These are phyloP conservation scores for Poeciliopsis presidionis DNA, from an alignment of 2,797 vertebrate species.

Conservation along the genomic window DNA sequence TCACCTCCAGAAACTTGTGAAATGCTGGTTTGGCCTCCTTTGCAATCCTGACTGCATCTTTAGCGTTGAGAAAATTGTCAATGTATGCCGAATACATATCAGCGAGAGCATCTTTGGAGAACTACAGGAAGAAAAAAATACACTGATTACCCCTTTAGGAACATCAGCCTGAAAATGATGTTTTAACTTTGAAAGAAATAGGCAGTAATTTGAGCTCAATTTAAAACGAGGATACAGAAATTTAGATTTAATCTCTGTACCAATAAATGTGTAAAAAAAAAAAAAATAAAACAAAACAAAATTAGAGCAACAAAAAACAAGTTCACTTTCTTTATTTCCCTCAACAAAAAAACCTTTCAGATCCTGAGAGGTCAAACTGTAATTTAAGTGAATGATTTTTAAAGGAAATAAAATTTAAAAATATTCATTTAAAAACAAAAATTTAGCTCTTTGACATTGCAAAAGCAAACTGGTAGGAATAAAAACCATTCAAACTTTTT, in stretches of 20 bases:
- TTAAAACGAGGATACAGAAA: background rate
- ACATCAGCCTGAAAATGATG: background rate
- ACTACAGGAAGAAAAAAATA: conserved; percentile 74
- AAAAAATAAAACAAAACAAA: background rate
- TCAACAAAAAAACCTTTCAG: background rate
- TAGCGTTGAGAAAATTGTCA: conserved; percentile 98
- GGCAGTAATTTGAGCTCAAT: background rate
- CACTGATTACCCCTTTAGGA: background rate
- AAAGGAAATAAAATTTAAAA: background rate
- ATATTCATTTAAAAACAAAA: background rate
- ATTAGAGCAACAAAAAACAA: background rate
- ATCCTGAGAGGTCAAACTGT: background rate
- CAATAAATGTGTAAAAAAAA: background rate
- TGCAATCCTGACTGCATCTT: conserved; percentile 94
- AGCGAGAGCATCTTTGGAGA: conserved; percentile 95
- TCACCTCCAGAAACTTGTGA: conserved; percentile 97
- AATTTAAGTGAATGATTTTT: background rate
- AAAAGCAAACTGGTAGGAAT: background rate
- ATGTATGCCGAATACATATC: conserved; percentile 98
- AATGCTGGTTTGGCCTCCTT: conserved; percentile 96
- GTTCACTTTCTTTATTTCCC: background rate
- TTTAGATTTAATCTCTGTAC: background rate
- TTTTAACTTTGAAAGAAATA: background rate
- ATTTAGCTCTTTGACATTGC: background rate
- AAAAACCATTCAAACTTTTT: background rate